Evolutionary conservation across 2,113 vertebrate species (phyloP).

Genomic region (Labeo catla): DNA sequence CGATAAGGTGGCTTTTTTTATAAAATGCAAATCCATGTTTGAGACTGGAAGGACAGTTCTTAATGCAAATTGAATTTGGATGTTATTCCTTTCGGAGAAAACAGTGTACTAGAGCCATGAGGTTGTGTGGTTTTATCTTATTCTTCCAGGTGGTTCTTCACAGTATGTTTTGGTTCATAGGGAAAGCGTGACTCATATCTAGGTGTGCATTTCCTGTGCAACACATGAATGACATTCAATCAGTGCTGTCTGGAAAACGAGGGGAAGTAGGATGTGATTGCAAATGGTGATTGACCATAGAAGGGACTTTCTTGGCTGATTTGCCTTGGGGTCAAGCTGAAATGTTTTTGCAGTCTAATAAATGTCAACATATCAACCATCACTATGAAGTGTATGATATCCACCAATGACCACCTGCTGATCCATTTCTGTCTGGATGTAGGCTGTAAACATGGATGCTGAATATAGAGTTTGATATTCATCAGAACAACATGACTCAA

Average conservation of each 20-base stretch:
- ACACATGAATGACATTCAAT: conserved; percentile 1
- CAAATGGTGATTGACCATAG: conserved; percentile 7
- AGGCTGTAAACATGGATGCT: conserved; percentile 24
- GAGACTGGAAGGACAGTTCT: not conserved
- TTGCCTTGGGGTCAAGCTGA: not conserved
- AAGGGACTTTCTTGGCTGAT: not conserved
- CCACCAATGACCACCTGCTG: conserved; percentile 11
- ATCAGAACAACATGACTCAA: conserved; percentile 29
- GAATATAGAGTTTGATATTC: conserved; percentile 28
- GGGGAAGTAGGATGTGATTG: not conserved
- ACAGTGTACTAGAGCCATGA: conserved; percentile 22
- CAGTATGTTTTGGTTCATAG: conserved; percentile 20
- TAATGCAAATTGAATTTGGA: not conserved
- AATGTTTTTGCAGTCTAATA: not conserved
- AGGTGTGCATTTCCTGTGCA: conserved; percentile 16
- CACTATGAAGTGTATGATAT: not conserved
- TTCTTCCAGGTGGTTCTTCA: conserved; percentile 40
- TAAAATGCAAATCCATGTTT: conserved; percentile 18
- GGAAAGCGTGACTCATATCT: conserved; percentile 45
- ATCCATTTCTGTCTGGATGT: not conserved
- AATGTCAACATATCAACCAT: not conserved
- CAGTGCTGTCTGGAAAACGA: not conserved
- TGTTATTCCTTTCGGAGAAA: not conserved
- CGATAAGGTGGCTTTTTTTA: conserved; percentile 32
- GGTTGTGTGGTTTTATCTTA: conserved; percentile 20